phyloP scores from a whole-genome alignment of 2,113 vertebrate genomes.

The Phaethornis superciliosus region DNA sequence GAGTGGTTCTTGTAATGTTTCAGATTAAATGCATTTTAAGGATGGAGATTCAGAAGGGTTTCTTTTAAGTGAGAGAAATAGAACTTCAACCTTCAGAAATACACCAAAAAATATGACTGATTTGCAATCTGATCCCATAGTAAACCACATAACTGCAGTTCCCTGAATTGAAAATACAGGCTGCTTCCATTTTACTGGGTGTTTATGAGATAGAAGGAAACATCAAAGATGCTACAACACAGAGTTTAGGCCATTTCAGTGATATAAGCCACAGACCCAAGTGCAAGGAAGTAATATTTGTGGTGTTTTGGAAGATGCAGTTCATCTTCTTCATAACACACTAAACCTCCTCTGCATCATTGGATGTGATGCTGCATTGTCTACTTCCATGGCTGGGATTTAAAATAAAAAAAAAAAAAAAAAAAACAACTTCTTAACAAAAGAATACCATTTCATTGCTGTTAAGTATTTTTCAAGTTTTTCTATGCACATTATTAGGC shows the following conservation, averaged over 20 bases:
- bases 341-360: not conserved
- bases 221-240: conserved; percentile 36
- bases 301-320: not conserved
- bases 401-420: not conserved
- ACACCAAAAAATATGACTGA: conserved; percentile 38
- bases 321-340: conserved; percentile 13
- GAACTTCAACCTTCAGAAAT: conserved; percentile 4
- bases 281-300: conserved; percentile 3
- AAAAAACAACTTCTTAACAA: not conserved
- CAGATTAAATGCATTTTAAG: not conserved
- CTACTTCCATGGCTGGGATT: not conserved
- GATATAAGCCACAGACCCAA: conserved; percentile 19
- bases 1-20: not conserved
- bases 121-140: conserved; percentile 52
- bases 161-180: conserved; percentile 58
- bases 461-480: not conserved
- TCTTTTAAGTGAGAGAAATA: not conserved
- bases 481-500: not conserved
- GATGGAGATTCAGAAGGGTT: not conserved
- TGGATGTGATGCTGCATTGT: not conserved
- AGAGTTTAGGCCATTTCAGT: conserved; percentile 5
- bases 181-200: conserved; percentile 45
- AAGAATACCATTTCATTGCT: not conserved
- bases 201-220: conserved; percentile 43
- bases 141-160: conserved; percentile 19